Percentiles rank a stretch among this genome's conserved stretches.
Evolutionary conservation across 2,888 invertebrate genomes (phyloP).

Genomic region (Heteropelma amictum): DNA sequence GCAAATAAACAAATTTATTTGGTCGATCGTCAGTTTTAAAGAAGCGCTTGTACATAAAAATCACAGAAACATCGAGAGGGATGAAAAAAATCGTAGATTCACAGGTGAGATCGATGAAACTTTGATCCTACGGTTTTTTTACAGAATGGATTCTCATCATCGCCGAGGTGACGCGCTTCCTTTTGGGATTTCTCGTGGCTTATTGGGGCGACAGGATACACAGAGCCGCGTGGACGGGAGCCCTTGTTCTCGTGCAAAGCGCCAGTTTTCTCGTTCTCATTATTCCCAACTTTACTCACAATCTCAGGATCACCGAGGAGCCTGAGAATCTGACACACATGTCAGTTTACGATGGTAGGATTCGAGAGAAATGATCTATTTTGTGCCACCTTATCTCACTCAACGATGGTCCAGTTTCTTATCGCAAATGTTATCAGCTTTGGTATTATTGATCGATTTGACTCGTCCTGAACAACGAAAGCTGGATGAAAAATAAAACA

Average conservation of each 20-base stretch:
- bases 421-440: slow-evolving; percentile 39
- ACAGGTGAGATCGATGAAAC: too few species aligned
- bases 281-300: slow-evolving; percentile 80
- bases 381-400: neutral
- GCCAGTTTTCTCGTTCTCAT: slow-evolving; percentile 79
- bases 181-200: slow-evolving; percentile 79
- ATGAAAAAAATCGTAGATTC: too few species aligned
- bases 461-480: neutral
- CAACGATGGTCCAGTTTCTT: slow-evolving; percentile 26
- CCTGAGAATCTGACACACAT: slow-evolving; percentile 59
- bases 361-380: slow-evolving; percentile 17
- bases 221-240: slow-evolving; percentile 81
- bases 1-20: slow-evolving; percentile 27
- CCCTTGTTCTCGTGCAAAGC: slow-evolving; percentile 80
- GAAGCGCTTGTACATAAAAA: neutral
- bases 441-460: slow-evolving; percentile 16
- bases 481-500: neutral
- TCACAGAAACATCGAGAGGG: too few species aligned
- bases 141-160: slow-evolving; percentile 81
- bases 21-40: neutral
- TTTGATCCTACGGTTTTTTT: neutral
- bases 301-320: slow-evolving; percentile 63
- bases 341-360: slow-evolving; percentile 72
- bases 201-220: slow-evolving; percentile 82
- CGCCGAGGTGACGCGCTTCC: slow-evolving; percentile 80